Base-by-base conservation (phyloP, 2,888 invertebrate species). In the Rotaria sp. region DNA sequence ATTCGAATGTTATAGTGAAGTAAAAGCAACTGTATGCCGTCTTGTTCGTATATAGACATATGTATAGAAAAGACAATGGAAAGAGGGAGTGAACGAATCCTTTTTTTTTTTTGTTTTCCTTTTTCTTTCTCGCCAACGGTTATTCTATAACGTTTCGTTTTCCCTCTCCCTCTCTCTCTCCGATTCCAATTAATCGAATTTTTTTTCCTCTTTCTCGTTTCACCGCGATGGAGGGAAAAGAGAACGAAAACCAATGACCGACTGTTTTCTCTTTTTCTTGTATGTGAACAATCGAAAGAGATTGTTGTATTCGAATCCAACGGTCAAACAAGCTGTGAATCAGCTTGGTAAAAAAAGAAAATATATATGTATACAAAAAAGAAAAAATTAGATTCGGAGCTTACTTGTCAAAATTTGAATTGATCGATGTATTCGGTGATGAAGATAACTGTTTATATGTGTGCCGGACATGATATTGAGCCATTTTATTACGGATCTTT, bases 41-140 rank as follows among this genome's bases (percentile, higher is more conserved):
- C 67, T 21, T 67, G 15, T 30, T 67, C 67, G 67, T 67, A 21
- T 67, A 30, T 67, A 35, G 38, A 35, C 38, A 67, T 67, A 35
- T 26, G 35, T 67, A 35, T 67, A 15, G 50, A 50, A 50, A 50
- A 50, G 50, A 50, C 13, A 50, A 67, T 30, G 67, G 18, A 67
- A 67, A 67, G 52, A 67, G 30, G 35, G 35, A 30, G 67, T 38
- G 67, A 67, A 67, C 67, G 67, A 67, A 30, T 67, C 67, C 11
- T n/a, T 57, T 57, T 57, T n/a, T 67, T 67, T 26, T 26, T 55
- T 11, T 50, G 50, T 8, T 35, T 67, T 67, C 35, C 24, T 52
- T 52, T 52, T 67, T 67, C 67, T 67, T 35, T 67, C 67, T 67
- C 67, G 67, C 67, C 67, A 67, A 67, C 67, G 67, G 67, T 67